Conservation (phyloP, 2,888 invertebrate genomes). For the Drosophila setosimentum region DNA sequence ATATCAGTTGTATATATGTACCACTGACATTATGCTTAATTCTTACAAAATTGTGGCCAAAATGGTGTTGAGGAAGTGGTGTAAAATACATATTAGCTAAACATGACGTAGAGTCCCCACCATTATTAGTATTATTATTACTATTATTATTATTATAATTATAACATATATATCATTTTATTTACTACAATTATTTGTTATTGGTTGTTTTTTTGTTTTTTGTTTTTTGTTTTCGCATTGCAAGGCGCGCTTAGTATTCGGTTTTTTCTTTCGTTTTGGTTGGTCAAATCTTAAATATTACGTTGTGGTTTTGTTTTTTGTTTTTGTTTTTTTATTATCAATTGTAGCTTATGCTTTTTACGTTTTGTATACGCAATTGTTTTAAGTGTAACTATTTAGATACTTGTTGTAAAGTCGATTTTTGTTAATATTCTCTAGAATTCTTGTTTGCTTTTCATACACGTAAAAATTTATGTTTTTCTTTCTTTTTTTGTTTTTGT, state of each 20-base stretch:
- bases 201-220: background rate
- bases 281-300: conserved; percentile 70
- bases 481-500: conserved; percentile 24
- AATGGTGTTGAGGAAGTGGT: conserved; percentile 40
- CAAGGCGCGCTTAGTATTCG: conserved; percentile 42
- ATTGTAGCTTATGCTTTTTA: conserved; percentile 34
- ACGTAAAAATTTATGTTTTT: conserved; percentile 41
- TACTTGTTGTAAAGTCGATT: conserved; percentile 44
- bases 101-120: conserved; percentile 27
- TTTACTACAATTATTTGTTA: conserved; percentile 19
- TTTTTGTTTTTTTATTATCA: conserved; percentile 48
- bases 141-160: background rate
- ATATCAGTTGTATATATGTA: conserved; percentile 1
- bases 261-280: conserved; percentile 38
- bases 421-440: conserved; percentile 50
- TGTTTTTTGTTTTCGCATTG: conserved; percentile 22
- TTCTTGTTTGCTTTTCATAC: conserved; percentile 47
- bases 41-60: conserved; percentile 43
- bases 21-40: conserved; percentile 31
- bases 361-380: conserved; percentile 48
- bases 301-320: conserved; percentile 30
- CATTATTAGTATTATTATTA: conserved; percentile 1
- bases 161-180: conserved; percentile 8
- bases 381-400: conserved; percentile 36
- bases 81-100: conserved; percentile 48